Evolutionary conservation across 1,140 invertebrate species (phyloP).

Genomic region (Listronotus oregonensis): DNA sequence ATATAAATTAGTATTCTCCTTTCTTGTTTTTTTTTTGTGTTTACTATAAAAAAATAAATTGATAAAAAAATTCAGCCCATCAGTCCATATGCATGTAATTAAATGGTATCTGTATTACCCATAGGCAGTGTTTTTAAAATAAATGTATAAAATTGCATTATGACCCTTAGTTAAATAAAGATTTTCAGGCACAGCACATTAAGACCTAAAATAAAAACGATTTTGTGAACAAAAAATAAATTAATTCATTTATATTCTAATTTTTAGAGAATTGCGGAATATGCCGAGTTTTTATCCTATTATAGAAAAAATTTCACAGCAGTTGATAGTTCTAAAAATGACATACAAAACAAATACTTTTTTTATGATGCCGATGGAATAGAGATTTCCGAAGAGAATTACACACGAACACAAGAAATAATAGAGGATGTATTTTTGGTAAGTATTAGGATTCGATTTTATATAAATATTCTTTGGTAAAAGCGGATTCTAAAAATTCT

Average conservation of each 20-base stretch:
- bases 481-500: conserved; percentile 13
- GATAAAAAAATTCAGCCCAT: too few relatives aligned
- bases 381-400: conserved; percentile 31
- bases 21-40: too few relatives aligned
- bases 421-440: conserved; percentile 37
- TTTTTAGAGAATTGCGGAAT: conserved; percentile 47
- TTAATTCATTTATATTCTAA: conserved; percentile 5
- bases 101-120: too few relatives aligned
- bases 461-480: background rate
- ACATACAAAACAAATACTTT: conserved; percentile 31
- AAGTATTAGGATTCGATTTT: conserved; percentile 3
- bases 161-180: too few relatives aligned
- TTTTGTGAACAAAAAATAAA: background rate
- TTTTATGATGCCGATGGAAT: conserved; percentile 45
- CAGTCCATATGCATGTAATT: too few relatives aligned
- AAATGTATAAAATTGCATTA: too few relatives aligned
- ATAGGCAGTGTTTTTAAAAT: too few relatives aligned
- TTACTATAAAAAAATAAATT: too few relatives aligned
- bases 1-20: too few relatives aligned
- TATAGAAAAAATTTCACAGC: conserved; percentile 38
- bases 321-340: conserved; percentile 27
- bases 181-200: too few relatives aligned
- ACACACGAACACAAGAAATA: conserved; percentile 31
- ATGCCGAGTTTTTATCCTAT: conserved; percentile 49
- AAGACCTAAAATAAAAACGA: too few relatives aligned